Base-by-base conservation (phyloP, 2,888 invertebrate species). In the Drosophila tripunctata region DNA sequence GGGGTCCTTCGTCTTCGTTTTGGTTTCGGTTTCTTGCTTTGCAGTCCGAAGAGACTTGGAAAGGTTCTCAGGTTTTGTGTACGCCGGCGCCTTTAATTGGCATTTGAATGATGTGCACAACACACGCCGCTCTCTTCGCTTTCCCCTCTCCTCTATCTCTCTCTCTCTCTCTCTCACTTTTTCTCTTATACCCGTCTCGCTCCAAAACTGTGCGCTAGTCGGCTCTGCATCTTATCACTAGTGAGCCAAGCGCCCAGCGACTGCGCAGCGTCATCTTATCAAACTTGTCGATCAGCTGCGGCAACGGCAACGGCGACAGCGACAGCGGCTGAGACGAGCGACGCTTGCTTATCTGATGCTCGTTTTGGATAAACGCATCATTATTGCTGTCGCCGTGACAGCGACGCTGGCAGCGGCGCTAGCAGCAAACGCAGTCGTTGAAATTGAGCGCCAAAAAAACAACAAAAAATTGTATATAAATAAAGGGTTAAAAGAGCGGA, bases 321-420 rank as follows among this genome's bases (percentile, higher is more conserved):
- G 19, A 19, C 45, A 33, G 17, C 36, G 30, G n/a, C 51, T 12
- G 14, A 64, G 61, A 67, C 63, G n/a, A n/a, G n/a, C n/a, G n/a
- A n/a, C n/a, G n/a, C n/a, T n/a, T n/a, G 76, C 87, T 88, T 88
- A 88, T 88, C 88, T 88, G 88, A 88, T 88, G 88, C 88, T 88
- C 85, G 88, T 88, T 88, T 87, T 82, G 88, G 88, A 88, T 88
- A 88, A 88, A 88, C 88, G 88, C 88, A 88, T 88, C 88, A 88
- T 88, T 88, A 88, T 88, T 88, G 78, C 85, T 82, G 86, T 75
- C 73, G 80, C 83, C 73, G 82, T 78, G 51, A 36, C 55, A 51
- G 56, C 60, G 60, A 58, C 58, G 45, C 48, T 66, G 43, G 22
- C 41, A 35, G 52, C 44, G 17, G 15, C 22, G 40, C 24, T 22